Evolutionary conservation across 2,113 vertebrate species (phyloP), one percentile per base, ranked within the genome.

Genomic region (Salminus brasiliensis): DNA sequence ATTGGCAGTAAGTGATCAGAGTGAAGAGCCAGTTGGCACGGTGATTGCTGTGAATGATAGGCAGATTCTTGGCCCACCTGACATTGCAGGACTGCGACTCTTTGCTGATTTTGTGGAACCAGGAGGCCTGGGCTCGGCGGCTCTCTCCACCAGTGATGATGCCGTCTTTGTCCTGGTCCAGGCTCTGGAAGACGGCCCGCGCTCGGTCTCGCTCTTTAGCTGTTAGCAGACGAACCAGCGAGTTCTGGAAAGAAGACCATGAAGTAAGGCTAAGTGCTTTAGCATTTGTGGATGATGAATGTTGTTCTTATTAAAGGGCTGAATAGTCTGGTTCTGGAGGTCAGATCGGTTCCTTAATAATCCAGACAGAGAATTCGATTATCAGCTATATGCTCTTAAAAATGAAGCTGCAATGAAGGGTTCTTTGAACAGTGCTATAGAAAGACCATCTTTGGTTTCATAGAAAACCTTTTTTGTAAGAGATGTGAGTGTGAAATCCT

Each of bases 21-120:
- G 62, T 39, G 62, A 66, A 66, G 8, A 66, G 32, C 27, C 32
- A 5, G 52, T 49, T 6, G 1, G 9, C 21, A 18, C 23, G 15
- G 12, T 55, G 29, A 47, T 36, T 70, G 32, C 16, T 53, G n/a
- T 32, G n/a, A 49, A 11, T 29, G 30, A 36, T 15, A 8, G 21
- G 5, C 47, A 25, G 18, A 12, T 16, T n/a, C 39, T 6, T 13
- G 23, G 16, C 80, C 2, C 81, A 96, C 97, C 97, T 99, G 92
- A 98, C 94, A 0, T 91, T 97, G 91, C 96, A 98, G 76, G 96
- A 98, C 11, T 94, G 88, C 0, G 91, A 87, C 81, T 96, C 94
- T 86, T 94, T 92, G 43, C 87, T 94, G 80, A 87, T 93, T 87
- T 96, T 97, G 80, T 92, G 91, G 90, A 98, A 98, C 97, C 97